Conservation (phyloP, 2,797 vertebrate genomes). For the Syndactyla subalaris region DNA sequence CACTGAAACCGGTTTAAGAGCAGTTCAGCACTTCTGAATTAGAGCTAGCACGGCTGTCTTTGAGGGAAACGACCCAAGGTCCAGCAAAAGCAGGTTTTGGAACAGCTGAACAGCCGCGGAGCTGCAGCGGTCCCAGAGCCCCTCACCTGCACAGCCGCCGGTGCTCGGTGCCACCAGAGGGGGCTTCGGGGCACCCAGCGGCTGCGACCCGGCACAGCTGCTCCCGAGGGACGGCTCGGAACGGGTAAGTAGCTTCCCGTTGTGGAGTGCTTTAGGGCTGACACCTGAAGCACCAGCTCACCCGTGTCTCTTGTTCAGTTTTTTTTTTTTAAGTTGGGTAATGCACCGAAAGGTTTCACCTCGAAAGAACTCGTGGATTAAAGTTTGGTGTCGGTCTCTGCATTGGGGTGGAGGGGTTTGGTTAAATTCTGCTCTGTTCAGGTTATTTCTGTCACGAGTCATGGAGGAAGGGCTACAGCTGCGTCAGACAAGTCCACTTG, state of each 20-base stretch:
- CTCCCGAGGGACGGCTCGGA: neutral
- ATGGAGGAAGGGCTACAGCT: neutral
- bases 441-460: neutral
- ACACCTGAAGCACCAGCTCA: conserved; percentile 1
- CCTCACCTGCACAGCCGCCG: neutral
- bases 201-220: neutral
- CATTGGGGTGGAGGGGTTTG: neutral
- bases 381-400: rapidly evolving
- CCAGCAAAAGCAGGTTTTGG: neutral
- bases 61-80: neutral
- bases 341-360: neutral
- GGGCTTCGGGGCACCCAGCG: conserved; percentile 34
- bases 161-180: conserved; percentile 45
- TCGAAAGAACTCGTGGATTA: rapidly evolving
- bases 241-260: conserved; percentile 57
- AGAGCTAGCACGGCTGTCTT: neutral
- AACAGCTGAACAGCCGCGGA: neutral
- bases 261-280: neutral
- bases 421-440: neutral
- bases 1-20: neutral
- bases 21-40: neutral
- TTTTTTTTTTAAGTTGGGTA: neutral
- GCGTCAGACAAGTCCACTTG: rapidly evolving
- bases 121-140: neutral
- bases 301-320: rapidly evolving